Evolutionary conservation across 2,113 vertebrate species (phyloP).

Genomic region (Hydrolagus affinis): DNA sequence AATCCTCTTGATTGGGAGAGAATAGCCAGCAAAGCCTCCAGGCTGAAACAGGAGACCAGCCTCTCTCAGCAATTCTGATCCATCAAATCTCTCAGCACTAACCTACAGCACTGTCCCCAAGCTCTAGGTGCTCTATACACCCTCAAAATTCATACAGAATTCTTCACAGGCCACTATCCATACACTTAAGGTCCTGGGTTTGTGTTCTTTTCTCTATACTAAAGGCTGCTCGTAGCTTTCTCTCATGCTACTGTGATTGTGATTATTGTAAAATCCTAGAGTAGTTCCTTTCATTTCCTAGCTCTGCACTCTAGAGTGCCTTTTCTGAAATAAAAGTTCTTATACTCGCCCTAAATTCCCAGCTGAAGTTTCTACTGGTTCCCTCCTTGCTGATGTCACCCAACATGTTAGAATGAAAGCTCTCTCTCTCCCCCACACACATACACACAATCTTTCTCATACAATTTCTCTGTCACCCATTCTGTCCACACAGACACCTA

Average conservation of each 20-base stretch:
- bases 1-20: neutral
- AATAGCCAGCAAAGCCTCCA: neutral
- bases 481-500: too few relatives aligned
- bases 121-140: neutral
- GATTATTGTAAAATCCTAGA: slow-evolving; percentile 19
- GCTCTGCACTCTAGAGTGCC: neutral
- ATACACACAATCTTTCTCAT: too few relatives aligned
- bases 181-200: neutral
- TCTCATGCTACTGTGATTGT: neutral
- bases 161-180: neutral
- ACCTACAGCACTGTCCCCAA: slow-evolving; percentile 3
- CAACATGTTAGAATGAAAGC: slow-evolving; percentile 18
- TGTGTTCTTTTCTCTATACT: neutral
- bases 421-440: neutral
- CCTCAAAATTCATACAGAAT: neutral
- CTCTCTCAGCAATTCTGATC: neutral
- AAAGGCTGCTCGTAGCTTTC: neutral
- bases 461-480: too few relatives aligned
- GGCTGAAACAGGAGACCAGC: neutral
- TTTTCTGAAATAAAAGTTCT: slow-evolving; percentile 24
- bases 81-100: slow-evolving; percentile 21
- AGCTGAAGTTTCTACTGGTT: slow-evolving; percentile 28
- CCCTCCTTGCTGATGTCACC: slow-evolving; percentile 18
- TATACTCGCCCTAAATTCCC: slow-evolving; percentile 16
- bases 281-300: neutral